phyloP scores from a whole-genome alignment of 2,113 vertebrate genomes.

The Cisticola juncidis region DNA sequence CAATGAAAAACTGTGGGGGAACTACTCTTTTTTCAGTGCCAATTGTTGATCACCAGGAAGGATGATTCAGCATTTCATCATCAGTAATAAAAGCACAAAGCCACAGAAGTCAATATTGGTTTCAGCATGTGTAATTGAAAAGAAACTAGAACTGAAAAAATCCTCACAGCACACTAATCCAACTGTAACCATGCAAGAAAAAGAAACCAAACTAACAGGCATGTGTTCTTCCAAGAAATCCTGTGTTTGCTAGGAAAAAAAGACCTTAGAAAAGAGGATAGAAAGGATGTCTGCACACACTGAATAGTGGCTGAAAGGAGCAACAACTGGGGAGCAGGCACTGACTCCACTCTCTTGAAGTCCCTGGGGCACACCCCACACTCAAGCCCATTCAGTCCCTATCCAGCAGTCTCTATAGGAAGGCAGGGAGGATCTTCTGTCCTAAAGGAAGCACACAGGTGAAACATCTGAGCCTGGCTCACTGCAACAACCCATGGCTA shows the following conservation, averaged over 20 bases:
- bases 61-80: neutral
- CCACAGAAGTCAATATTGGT: neutral
- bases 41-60: neutral
- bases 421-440: neutral
- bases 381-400: neutral
- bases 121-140: neutral
- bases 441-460: neutral
- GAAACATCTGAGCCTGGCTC: neutral
- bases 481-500: neutral
- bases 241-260: neutral
- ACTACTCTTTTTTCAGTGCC: neutral
- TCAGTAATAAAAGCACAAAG: neutral
- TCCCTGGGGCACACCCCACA: neutral
- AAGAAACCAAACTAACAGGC: neutral
- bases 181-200: neutral
- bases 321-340: accelerated
- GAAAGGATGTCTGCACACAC: accelerated
- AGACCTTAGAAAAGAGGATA: neutral
- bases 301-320: accelerated
- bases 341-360: neutral
- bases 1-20: neutral
- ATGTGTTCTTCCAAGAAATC: neutral
- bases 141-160: neutral
- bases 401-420: neutral
- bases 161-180: neutral